Conservation (phyloP, 2,888 invertebrate genomes). For the Bhutanitis thaidina region DNA sequence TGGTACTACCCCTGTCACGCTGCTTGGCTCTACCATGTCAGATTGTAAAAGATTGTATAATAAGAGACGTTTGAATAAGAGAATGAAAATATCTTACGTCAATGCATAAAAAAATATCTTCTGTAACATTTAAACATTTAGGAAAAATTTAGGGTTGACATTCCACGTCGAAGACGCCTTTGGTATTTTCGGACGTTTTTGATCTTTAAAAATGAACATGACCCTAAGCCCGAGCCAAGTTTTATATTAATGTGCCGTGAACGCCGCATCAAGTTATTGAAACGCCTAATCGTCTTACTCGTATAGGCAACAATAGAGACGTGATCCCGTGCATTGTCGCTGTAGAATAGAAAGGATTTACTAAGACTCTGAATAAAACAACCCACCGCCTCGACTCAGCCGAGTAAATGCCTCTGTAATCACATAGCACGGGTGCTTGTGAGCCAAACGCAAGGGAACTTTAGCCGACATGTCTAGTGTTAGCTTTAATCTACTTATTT, state of each 20-base stretch:
- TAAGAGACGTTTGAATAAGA: no score
- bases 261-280: slow-evolving; percentile 38
- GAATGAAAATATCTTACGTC: no score
- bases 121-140: no score
- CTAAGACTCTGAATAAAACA: slow-evolving; percentile 63
- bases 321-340: slow-evolving; percentile 63
- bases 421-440: slow-evolving; percentile 44
- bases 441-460: slow-evolving; percentile 41
- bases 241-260: neutral
- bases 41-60: no score
- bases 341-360: slow-evolving; percentile 68
- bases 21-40: no score
- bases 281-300: slow-evolving; percentile 64
- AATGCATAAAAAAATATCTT: no score
- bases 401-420: slow-evolving; percentile 62
- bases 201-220: no score
- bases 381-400: slow-evolving; percentile 49
- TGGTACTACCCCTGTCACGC: no score
- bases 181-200: no score
- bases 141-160: no score
- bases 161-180: no score
- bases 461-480: slow-evolving; percentile 22
- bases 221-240: no score
- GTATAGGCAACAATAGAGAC: slow-evolving; percentile 57
- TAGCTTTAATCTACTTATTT: slow-evolving; percentile 25